Percentiles rank a stretch among this genome's conserved stretches.
Conservation (phyloP, 2,113 vertebrate species). For the Harpagus bidentatus region DNA sequence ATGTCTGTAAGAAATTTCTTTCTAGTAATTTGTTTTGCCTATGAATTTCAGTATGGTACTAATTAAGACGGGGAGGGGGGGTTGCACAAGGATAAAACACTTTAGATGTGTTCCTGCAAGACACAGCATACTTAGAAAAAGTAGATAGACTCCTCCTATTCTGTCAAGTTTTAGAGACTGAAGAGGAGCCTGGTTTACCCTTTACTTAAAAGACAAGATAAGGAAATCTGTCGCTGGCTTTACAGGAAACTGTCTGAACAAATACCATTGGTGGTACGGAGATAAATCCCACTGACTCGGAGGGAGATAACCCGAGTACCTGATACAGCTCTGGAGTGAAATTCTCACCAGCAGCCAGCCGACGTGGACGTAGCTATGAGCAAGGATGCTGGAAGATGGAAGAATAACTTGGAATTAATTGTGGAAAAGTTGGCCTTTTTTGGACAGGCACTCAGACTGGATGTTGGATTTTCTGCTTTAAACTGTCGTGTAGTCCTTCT, state of each 20-base stretch:
- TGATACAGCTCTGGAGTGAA: neutral
- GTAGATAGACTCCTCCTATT: neutral
- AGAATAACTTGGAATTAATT: constrained; percentile 1
- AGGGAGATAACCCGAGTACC: neutral
- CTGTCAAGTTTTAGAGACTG: neutral
- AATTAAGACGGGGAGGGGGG: neutral
- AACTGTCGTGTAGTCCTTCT: neutral
- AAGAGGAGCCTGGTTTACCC: neutral
- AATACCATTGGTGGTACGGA: accelerated
- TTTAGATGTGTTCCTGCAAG: neutral
- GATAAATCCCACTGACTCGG: accelerated
- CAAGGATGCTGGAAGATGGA: neutral
- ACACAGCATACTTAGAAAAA: neutral
- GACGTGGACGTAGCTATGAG: neutral
- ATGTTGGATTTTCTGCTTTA: constrained; percentile 24
- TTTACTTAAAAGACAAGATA: neutral
- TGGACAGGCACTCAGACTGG: neutral
- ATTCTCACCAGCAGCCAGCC: neutral
- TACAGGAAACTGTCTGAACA: neutral
- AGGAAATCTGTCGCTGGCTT: neutral
- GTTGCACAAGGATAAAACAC: neutral
- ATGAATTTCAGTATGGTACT: neutral
- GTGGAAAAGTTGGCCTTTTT: constrained; percentile 17
- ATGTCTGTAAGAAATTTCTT: neutral
- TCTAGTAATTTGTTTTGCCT: neutral